Conservation (phyloP, 2,113 vertebrate genomes). For the Pseudorasbora parva region DNA sequence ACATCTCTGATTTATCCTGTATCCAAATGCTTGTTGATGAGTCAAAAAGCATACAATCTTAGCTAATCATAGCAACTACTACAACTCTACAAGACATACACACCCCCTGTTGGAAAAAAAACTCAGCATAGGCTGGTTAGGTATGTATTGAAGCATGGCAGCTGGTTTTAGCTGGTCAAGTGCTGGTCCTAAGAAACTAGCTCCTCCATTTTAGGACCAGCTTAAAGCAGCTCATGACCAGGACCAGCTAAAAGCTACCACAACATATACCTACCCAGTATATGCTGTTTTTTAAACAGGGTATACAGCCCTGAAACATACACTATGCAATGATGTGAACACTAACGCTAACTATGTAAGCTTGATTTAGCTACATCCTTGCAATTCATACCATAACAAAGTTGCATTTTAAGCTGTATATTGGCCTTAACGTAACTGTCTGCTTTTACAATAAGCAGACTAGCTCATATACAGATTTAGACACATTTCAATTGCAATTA, state of each 20-base stretch:
- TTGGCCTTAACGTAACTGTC: not conserved
- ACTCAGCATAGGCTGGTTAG: no score
- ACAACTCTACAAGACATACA: not conserved
- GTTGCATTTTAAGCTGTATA: not conserved
- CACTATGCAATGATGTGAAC: not conserved
- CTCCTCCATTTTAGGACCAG: no score
- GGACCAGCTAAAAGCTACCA: no score
- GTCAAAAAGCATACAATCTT: not conserved
- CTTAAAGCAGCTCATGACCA: no score
- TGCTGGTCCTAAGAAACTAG: no score
- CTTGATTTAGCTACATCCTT: not conserved
- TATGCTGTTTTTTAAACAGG: no score
- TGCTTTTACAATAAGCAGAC: not conserved
- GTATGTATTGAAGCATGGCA: no score
- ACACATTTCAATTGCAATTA: not conserved
- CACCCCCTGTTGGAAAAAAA: no score
- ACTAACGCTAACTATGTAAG: not conserved
- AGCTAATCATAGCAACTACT: conserved; percentile 4
- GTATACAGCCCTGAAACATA: not conserved
- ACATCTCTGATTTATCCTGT: not conserved
- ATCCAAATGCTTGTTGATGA: not conserved
- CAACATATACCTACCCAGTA: no score
- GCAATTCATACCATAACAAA: not conserved
- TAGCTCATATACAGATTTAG: not conserved
- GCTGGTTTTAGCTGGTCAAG: no score